Evolutionary conservation across 2,113 vertebrate genomes (phyloP).

Genomic region (Columbina picui): DNA sequence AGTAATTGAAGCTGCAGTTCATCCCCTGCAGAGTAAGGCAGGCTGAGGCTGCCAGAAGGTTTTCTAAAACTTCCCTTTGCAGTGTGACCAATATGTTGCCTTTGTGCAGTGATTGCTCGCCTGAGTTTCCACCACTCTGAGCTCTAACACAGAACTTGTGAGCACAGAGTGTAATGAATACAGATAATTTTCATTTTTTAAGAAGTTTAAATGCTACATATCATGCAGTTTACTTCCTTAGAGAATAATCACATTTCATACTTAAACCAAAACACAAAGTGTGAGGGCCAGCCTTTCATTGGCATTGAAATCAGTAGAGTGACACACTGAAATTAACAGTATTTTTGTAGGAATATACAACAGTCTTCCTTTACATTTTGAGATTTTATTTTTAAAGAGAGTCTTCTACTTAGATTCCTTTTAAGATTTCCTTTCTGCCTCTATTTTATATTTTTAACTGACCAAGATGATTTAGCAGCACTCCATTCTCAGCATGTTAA

Average conservation of each 20-base stretch:
- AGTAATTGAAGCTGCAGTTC: not conserved
- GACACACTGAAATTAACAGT: not conserved
- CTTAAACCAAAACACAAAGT: not conserved
- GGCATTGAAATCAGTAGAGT: not conserved
- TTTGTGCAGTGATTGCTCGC: rapidly evolving
- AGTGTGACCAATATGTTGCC: not conserved
- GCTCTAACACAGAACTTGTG: not conserved
- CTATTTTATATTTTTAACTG: not conserved
- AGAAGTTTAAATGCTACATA: not conserved
- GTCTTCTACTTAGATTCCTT: not conserved
- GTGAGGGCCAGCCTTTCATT: not conserved
- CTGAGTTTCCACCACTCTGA: not conserved
- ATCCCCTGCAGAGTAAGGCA: not conserved
- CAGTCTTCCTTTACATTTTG: not conserved
- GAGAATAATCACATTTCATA: not conserved
- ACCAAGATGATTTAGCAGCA: not conserved
- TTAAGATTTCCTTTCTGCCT: not conserved
- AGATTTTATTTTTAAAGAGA: not conserved
- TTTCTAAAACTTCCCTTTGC: not conserved
- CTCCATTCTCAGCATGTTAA: not conserved
- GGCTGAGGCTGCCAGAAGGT: not conserved
- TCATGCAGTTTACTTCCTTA: not conserved
- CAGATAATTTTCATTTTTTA: not conserved
- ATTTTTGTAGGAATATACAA: not conserved
- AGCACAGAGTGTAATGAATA: not conserved